Base-by-base conservation (phyloP, 2,888 invertebrate genomes). In the Caenorhabditis doughertyi region DNA sequence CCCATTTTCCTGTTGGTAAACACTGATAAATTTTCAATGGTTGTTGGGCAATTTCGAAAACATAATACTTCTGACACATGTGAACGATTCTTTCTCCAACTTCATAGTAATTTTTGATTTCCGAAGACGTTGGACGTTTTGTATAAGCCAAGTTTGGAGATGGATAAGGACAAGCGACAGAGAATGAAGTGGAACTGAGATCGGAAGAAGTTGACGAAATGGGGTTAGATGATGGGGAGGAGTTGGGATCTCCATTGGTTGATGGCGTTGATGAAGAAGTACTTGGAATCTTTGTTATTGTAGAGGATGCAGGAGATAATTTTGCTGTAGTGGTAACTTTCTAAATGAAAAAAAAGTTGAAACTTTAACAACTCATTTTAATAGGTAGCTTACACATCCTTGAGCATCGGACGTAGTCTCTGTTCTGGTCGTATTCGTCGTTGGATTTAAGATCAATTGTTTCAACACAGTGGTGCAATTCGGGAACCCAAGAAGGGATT, bases 381-480 rank as follows among this genome's bases (percentile, higher is more conserved):
- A 9, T 8, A 13, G n/a, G 3, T 4, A n/a, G 53, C 79, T 53
- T 18, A 79, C 79, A 55, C 79, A 79, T 64, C 79, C 79, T 9
- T 79, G 32, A 13, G 62, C 64, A 35, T 79, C 79, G 1, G n/a
- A 32, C 0, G 70, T 79, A 0, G 29, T 32, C 4, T 51, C 77
- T 4, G 62, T 77, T 11, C 77, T 27, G 2, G 73, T 73, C 4
- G 18, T 35, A n/a, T 73, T 73, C 0, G 64, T 73, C 0, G 64
- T 3, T 5, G 73, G 73, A 13, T 64, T 65, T n/a, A 8, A 62
- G 21, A 77, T 53, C 39, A 68, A 9, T 4, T 77, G 68, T 29
- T 25, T 49, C n/a, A 70, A 27, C 2, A 62, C 53, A 7, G 77
- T 77, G 0, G 77, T 77, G 25, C 77, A 77, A 29, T 77, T 73